Evolutionary conservation across 2,797 vertebrate species (phyloP).

Genomic region (Peromyscus eremicus): DNA sequence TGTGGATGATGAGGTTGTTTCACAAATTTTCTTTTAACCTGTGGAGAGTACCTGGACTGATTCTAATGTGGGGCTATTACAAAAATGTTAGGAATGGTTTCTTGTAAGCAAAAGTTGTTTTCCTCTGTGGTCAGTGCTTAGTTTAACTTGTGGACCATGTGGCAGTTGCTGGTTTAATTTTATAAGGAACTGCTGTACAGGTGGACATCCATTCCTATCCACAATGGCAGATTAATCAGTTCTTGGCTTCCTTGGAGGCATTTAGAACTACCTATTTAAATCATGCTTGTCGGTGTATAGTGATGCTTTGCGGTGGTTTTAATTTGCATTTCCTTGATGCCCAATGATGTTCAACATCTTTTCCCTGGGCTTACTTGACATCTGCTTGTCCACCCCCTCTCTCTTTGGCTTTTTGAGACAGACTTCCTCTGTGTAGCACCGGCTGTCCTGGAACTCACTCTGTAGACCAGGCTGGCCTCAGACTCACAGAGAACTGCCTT

Average conservation of each 20-base stretch:
- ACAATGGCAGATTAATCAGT: background rate
- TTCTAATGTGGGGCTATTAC: background rate
- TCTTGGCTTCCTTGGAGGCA: background rate
- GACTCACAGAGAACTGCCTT: background rate
- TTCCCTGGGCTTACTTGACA: constrained; percentile 26
- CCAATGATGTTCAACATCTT: constrained; percentile 29
- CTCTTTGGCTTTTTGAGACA: background rate
- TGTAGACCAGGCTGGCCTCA: background rate
- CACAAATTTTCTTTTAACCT: background rate
- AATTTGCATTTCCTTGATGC: constrained; percentile 30
- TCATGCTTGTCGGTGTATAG: background rate
- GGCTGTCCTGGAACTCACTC: background rate
- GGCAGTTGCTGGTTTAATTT: background rate
- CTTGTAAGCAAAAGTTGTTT: background rate
- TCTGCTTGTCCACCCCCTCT: background rate
- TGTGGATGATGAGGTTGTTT: background rate
- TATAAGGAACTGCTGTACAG: background rate
- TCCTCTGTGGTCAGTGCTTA: constrained; percentile 2
- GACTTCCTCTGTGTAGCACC: background rate
- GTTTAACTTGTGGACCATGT: background rate
- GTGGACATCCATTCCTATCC: background rate
- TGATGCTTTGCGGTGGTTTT: constrained; percentile 24
- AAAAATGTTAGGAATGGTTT: constrained; percentile 6
- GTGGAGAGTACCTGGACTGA: background rate
- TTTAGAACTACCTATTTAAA: constrained; percentile 31